These are phyloP conservation scores for Apteryx owenii DNA, from an alignment of 2,113 vertebrate species.

Conservation along the genomic window DNA sequence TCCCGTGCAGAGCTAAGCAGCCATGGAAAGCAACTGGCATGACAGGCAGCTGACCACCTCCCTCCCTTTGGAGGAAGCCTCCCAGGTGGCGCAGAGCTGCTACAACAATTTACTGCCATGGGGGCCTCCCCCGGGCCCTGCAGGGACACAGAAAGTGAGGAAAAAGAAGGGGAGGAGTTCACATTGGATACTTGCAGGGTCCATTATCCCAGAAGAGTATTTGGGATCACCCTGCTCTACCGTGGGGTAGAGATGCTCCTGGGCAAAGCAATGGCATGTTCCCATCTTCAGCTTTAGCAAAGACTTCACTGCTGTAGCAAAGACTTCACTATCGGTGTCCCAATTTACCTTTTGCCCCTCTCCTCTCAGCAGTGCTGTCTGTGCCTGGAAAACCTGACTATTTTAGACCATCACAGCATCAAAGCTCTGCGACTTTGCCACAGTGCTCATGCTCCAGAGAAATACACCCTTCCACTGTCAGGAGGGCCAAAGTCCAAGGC, in stretches of 20 bases:
- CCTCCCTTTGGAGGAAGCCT: neutral
- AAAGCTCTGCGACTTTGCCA: neutral
- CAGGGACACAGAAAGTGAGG: neutral
- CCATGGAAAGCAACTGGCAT: neutral
- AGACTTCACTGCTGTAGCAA: neutral
- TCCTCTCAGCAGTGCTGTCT: neutral
- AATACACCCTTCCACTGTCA: neutral
- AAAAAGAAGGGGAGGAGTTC: neutral
- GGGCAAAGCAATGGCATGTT: neutral
- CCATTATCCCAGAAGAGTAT: neutral
- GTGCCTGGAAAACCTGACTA: neutral
- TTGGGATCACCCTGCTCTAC: neutral
- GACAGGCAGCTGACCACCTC: neutral
- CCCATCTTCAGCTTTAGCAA: neutral
- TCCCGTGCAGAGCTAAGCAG: neutral
- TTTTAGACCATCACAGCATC: neutral
- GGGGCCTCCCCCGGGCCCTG: neutral
- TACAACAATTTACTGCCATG: neutral
- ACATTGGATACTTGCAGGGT: neutral
- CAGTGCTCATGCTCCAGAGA: neutral
- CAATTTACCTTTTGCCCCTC: neutral
- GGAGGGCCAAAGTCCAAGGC: neutral
- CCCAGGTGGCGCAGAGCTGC: neutral
- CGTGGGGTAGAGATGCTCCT: fast-evolving
- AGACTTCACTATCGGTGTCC: neutral